Evolutionary conservation across 1,140 invertebrate species (phyloP).

Genomic region (Chelonus insularis): DNA sequence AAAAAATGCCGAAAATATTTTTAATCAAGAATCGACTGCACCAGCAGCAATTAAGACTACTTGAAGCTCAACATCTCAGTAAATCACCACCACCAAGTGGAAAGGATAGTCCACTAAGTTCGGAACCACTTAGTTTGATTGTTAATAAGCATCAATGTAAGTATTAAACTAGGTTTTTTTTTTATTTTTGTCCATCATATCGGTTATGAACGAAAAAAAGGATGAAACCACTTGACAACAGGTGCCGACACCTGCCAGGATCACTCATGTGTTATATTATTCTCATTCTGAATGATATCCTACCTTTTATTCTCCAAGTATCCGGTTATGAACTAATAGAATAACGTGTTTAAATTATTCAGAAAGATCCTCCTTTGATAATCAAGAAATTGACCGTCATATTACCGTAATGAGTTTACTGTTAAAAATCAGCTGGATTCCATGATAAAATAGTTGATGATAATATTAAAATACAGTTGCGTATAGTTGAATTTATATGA

Average conservation of each 20-base stretch:
- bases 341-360: too few relatives aligned
- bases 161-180: constrained; percentile 34
- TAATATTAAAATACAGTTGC: background rate
- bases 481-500: background rate
- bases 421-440: too few relatives aligned
- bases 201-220: too few relatives aligned
- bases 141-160: constrained; percentile 60
- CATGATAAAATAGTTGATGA: too few relatives aligned
- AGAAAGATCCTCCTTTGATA: too few relatives aligned
- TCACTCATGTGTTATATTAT: background rate
- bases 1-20: constrained; percentile 86
- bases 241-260: background rate
- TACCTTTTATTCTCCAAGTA: background rate
- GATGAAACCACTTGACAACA: background rate
- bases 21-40: constrained; percentile 84
- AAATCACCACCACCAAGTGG: constrained; percentile 51
- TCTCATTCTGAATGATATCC: background rate
- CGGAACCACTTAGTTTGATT: constrained; percentile 57
- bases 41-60: constrained; percentile 80
- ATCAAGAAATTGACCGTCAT: too few relatives aligned
- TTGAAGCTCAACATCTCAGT: constrained; percentile 72
- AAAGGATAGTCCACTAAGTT: constrained; percentile 50
- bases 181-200: too few relatives aligned
- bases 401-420: too few relatives aligned
- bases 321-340: too few relatives aligned